Base-by-base conservation (phyloP, 2,797 vertebrate species). In the Hydrocynus forskahlii region DNA sequence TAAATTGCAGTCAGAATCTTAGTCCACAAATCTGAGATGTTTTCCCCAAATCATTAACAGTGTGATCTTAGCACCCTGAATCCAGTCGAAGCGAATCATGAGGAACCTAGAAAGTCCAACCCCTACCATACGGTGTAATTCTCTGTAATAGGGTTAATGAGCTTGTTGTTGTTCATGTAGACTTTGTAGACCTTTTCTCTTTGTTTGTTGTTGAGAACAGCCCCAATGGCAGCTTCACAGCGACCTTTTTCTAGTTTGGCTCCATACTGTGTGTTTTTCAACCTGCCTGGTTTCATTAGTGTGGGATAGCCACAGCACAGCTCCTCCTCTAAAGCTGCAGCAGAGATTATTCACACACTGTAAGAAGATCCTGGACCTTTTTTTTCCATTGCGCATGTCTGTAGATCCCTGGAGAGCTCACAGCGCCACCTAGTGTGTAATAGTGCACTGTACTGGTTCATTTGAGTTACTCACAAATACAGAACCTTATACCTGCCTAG, bases 351-450 rank as follows among this genome's bases (percentile, higher is more conserved):
- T 69, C n/a, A 68, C 29, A 23, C 29, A 17, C 55, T 69, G 25
- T 78, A 50, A 71, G 68, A 52, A 50, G 68, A 71, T 71, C n/a
- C 68, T 69, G 48, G 21, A 29, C 21, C 0, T 23, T 35, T 29
- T 64, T 43, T 43, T 62, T 29, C 25, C 16, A 45, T 45, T 59
- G 72, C 54, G 10, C 67, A 19, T 14, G 4, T 70, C 66, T 43
- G 7, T 4, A 29, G 45, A 4, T 55, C 72, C 52, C 23, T 1
- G 19, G 66, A 81, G 66, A 54, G 38, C 52, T 75, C 19, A 57
- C 70, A 59, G 62, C 64, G 76, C 70, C 79, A 66, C 60, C 82
- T 83, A 57, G 48, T 72, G 82, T 67, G 59, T 1, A 9, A 50
- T 57, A 9, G 1, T 5, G 45, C 21, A n/a, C 67, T 19, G 48